Conservation (phyloP, 2,888 invertebrate species). For the Orthonevra nobilis region DNA sequence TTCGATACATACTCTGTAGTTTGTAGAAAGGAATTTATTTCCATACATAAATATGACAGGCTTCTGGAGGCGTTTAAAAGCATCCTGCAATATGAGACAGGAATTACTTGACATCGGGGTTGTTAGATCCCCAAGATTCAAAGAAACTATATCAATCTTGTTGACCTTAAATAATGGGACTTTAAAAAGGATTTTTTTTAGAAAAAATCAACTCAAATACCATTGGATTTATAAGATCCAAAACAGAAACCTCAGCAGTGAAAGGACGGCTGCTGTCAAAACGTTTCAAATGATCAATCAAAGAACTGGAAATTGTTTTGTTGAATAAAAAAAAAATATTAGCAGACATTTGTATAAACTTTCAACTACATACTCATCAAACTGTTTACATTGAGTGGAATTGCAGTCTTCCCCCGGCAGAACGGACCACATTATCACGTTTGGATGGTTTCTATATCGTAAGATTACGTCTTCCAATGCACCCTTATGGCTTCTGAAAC, state of each 20-base stretch:
- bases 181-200: not conserved
- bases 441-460: slow-evolving; percentile 41
- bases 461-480: slow-evolving; percentile 11
- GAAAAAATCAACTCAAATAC: not conserved
- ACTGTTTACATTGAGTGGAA: not conserved
- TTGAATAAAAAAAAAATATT: not conserved
- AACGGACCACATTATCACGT: slow-evolving; percentile 49
- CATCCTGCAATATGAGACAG: not conserved
- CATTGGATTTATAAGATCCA: not conserved
- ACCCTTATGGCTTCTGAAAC: slow-evolving; percentile 36
- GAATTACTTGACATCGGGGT: not conserved
- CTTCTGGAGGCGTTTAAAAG: not conserved
- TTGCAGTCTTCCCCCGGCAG: not conserved
- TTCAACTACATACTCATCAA: slow-evolving; percentile 14
- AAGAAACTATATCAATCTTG: slow-evolving; percentile 30
- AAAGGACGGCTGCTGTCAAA: slow-evolving; percentile 31
- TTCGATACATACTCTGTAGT: slow-evolving; percentile 7
- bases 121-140: not conserved
- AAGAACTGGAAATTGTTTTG: slow-evolving; percentile 1
- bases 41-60: slow-evolving; percentile 27
- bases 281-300: not conserved
- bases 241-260: not conserved
- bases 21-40: slow-evolving; percentile 7
- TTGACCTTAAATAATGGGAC: slow-evolving; percentile 13
- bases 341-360: too few relatives aligned